Conservation (phyloP, 1,140 invertebrate species). For the Homalodisca vitripennis region DNA sequence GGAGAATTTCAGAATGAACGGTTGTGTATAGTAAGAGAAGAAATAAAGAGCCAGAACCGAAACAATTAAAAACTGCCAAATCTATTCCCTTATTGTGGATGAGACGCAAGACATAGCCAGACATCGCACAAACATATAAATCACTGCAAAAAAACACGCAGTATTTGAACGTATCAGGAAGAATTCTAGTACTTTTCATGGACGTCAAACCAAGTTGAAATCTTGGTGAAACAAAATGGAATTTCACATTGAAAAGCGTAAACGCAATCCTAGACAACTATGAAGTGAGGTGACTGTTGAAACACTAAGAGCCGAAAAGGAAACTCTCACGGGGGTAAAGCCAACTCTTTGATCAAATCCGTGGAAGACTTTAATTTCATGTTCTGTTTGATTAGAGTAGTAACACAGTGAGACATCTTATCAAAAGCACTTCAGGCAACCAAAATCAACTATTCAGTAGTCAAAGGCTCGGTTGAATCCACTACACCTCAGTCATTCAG, state of each 20-base stretch:
- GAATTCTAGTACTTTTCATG: constrained; percentile 1
- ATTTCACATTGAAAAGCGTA: constrained; percentile 8
- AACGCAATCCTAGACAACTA: too few relatives aligned
- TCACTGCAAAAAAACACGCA: constrained; percentile 1
- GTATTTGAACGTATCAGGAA: constrained; percentile 24
- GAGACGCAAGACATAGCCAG: constrained; percentile 29
- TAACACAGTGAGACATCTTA: constrained; percentile 20
- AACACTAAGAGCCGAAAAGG: constrained; percentile 11
- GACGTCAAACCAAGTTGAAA: constrained; percentile 1
- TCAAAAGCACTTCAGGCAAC: constrained; percentile 25
- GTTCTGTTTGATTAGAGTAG: constrained; percentile 20
- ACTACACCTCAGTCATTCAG: constrained; percentile 1
- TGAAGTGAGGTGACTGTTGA: constrained; percentile 2
- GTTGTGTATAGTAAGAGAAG: constrained; percentile 13
- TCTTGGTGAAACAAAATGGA: constrained; percentile 27
- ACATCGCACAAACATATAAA: constrained; percentile 11
- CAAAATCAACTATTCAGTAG: constrained; percentile 21
- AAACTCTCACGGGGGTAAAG: constrained; percentile 18
- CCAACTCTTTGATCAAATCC: constrained; percentile 16
- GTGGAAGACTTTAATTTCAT: constrained; percentile 26
- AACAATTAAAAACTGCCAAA: constrained; percentile 28
- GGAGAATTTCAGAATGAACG: constrained; percentile 16
- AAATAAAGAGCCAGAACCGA: background rate
- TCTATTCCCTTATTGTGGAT: constrained; percentile 29
- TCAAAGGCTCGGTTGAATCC: constrained; percentile 1